Evolutionary conservation across 2,797 vertebrate genomes (phyloP).

Genomic region (Gastrophryne carolinensis): DNA sequence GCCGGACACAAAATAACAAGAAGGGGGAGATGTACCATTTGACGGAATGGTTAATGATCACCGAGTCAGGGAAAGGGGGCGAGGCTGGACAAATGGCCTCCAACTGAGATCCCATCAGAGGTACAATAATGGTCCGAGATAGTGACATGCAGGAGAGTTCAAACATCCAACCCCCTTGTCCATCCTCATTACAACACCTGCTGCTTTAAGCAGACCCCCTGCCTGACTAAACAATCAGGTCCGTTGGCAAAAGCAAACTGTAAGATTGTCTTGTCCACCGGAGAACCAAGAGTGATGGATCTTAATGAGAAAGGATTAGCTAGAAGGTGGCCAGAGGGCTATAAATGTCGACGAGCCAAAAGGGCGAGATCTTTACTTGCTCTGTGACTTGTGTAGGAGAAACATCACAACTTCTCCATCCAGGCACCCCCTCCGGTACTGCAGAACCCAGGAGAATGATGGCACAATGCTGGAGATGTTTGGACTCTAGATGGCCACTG

Average conservation of each 20-base stretch:
- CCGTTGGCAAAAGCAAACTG: slow-evolving; percentile 59
- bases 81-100: slow-evolving; percentile 56
- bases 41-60: slow-evolving; percentile 66
- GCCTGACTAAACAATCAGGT: slow-evolving; percentile 63
- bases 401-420: not conserved
- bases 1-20: slow-evolving; percentile 56
- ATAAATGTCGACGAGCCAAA: slow-evolving; percentile 59
- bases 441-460: not conserved
- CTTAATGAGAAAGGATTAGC: slow-evolving; percentile 66
- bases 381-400: not conserved
- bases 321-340: slow-evolving; percentile 57
- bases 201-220: slow-evolving; percentile 65
- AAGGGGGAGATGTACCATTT: slow-evolving; percentile 60
- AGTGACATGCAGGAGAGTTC: slow-evolving; percentile 41
- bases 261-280: slow-evolving; percentile 63
- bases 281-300: slow-evolving; percentile 57
- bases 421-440: no score
- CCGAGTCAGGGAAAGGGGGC: slow-evolving; percentile 55
- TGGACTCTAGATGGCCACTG: slow-evolving; percentile 40
- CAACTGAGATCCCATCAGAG: slow-evolving; percentile 58
- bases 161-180: slow-evolving; percentile 56
- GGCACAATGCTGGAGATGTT: not conserved
- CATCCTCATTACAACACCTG: slow-evolving; percentile 68
- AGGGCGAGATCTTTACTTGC: not conserved
- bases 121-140: slow-evolving; percentile 50